Evolutionary conservation across 2,797 vertebrate species (phyloP), one percentile per base, ranked within the genome.

Genomic region (Loris lydekkerianus): DNA sequence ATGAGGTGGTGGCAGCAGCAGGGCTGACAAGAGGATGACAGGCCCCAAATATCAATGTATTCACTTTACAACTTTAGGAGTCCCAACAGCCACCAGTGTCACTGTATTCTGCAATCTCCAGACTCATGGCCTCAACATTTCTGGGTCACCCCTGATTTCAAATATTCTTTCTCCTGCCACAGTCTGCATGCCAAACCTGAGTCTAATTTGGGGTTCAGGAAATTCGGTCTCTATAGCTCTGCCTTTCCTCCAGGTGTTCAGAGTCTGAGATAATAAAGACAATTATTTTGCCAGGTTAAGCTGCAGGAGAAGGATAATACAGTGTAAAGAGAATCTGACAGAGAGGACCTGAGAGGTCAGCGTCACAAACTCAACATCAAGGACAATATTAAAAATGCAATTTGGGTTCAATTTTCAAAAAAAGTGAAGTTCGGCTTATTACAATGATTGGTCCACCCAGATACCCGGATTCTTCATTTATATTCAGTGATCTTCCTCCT

Each of bases 161-260:
- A 75, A 46, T 56, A 73, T 58, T 87, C n/a, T 80, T 56, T 84
- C 92, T 37, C 11, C 10, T 17, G 49, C 40, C 86, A 72, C 25
- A 82, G 67, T 17, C 61, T 14, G 63, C 27, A 27, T 67, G 63
- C 46, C 82, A 93, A 86, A 91, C 31, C 8, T 3, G 63, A 63
- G 37, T 89, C 72, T 88, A 58, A 87, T 90, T 78, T 80, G 23
- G n/a, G 61, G 18, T 65, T 86, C 46, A 53, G 80, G 67, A 88
- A 53, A 40, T 27, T 34, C 3, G 31, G 21, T 75, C 43, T 21
- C 13, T 13, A 11, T 4, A 67, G 37, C 11, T 6, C 23, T 34
- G 15, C 85, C 76, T 77, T 78, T 89, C 37, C 29, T 76, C 9
- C 11, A 40, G 31, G 40, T 76, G 40, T 91, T 86, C 58, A 53